A percentile compares a stretch with the other conserved stretches of the same genome.
Conservation (phyloP, 2,888 invertebrate species). For the Epistrophella euchroma region DNA sequence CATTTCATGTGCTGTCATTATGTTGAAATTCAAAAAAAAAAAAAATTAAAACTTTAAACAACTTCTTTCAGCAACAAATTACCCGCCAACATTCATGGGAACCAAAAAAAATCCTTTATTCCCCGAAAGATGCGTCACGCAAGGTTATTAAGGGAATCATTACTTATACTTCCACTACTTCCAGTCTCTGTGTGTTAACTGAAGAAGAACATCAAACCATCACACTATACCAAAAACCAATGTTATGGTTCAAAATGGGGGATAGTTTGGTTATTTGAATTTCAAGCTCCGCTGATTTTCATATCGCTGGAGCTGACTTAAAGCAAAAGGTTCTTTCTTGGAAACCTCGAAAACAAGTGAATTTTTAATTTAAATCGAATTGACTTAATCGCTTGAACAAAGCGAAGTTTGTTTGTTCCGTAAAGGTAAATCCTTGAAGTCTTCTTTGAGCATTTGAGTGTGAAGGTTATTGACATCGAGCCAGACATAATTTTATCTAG, state of each 20-base stretch:
- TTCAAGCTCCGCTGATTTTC: slow-evolving; percentile 59
- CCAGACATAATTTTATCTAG: background rate
- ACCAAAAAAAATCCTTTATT: slow-evolving; percentile 53
- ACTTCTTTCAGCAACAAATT: slow-evolving; percentile 38
- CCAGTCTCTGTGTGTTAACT: slow-evolving; percentile 51
- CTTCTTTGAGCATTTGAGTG: slow-evolving; percentile 45
- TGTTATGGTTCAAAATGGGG: slow-evolving; percentile 49
- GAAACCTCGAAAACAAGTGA: slow-evolving; percentile 47
- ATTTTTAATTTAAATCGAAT: slow-evolving; percentile 40
- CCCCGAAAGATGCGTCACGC: slow-evolving; percentile 66
- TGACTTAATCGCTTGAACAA: slow-evolving; percentile 39
- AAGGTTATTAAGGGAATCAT: slow-evolving; percentile 65
- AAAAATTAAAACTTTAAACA: background rate
- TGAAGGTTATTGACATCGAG: slow-evolving; percentile 56
- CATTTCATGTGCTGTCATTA: slow-evolving; percentile 30
- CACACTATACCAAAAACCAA: slow-evolving; percentile 15
- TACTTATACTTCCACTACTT: slow-evolving; percentile 27
- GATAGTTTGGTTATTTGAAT: slow-evolving; percentile 50
- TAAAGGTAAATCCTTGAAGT: slow-evolving; percentile 50
- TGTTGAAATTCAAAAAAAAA: background rate
- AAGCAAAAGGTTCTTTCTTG: slow-evolving; percentile 22
- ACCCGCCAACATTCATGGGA: slow-evolving; percentile 16
- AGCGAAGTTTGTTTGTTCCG: background rate
- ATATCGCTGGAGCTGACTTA: background rate
- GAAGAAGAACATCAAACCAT: slow-evolving; percentile 49